Conservation (phyloP, 2,113 vertebrate genomes). For the Thunnus thynnus region DNA sequence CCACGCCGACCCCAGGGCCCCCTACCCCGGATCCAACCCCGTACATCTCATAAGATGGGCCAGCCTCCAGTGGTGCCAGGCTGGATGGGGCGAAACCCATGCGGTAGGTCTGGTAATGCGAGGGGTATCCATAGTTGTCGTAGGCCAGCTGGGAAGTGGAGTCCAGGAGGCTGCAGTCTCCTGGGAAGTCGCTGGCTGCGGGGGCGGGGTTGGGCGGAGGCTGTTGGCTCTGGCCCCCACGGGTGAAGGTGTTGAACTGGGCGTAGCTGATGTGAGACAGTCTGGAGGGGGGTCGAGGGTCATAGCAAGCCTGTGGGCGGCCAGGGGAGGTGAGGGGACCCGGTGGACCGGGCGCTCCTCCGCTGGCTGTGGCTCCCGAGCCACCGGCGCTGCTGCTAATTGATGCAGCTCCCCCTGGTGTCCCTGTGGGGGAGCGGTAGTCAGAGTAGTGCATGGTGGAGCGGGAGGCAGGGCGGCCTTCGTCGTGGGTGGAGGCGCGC, state of each 20-base stretch:
- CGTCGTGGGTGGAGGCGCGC: conserved; percentile 91
- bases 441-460: conserved; percentile 93
- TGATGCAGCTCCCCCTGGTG: conserved; percentile 83
- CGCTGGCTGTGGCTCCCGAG: conserved; percentile 80
- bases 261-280: conserved; percentile 96
- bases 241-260: conserved; percentile 93
- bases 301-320: conserved; percentile 88
- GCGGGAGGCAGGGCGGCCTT: conserved; percentile 90
- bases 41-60: conserved; percentile 86
- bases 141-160: conserved; percentile 91
- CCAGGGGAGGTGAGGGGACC: conserved; percentile 85
- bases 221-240: conserved; percentile 81
- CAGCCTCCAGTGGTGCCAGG: conserved; percentile 83
- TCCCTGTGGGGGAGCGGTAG: conserved; percentile 86
- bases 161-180: conserved; percentile 87
- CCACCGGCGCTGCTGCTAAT: conserved; percentile 82
- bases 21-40: conserved; percentile 80
- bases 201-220: conserved; percentile 76
- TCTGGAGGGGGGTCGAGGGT: conserved; percentile 91
- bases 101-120: conserved; percentile 89
- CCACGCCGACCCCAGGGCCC: conserved; percentile 1
- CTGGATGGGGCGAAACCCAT: conserved; percentile 90
- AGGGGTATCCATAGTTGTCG: conserved; percentile 91
- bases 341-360: conserved; percentile 82
- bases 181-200: conserved; percentile 80